Evolutionary conservation across 2,888 invertebrate genomes (phyloP).

Genomic region (Drosophila nr. perissopoda): DNA sequence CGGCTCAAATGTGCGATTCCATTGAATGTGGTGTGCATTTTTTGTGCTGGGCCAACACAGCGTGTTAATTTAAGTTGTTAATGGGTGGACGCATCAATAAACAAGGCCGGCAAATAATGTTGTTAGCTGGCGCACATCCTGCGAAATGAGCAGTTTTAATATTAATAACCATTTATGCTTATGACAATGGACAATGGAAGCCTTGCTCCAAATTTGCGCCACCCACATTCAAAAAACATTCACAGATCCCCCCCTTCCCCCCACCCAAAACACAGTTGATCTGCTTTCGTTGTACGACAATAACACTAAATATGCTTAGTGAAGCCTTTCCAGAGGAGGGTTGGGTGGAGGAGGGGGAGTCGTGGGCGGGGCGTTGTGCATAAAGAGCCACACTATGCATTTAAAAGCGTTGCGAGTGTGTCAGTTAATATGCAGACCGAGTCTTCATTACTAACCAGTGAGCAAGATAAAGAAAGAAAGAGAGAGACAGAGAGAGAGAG

Average conservation of each 20-base stretch:
- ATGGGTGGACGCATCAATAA: conserved; percentile 57
- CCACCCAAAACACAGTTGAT: conserved; percentile 6
- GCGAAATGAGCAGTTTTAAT: conserved; percentile 56
- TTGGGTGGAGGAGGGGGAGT: rapidly evolving
- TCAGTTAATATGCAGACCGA: conserved; percentile 79
- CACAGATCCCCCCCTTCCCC: neutral
- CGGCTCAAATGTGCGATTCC: conserved; percentile 67
- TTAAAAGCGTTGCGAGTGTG: conserved; percentile 67
- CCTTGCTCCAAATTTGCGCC: conserved; percentile 50
- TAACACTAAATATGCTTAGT: conserved; percentile 76
- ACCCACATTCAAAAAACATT: neutral
- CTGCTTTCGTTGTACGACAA: conserved; percentile 73
- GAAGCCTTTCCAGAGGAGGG: neutral
- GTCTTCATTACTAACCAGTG: conserved; percentile 70
- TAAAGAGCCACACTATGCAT: conserved; percentile 60
- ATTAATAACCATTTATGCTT: conserved; percentile 80
- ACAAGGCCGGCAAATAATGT: conserved; percentile 46
- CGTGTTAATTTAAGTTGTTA: conserved; percentile 42
- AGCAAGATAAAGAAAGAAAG: neutral
- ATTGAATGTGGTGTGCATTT: conserved; percentile 49
- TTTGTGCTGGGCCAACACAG: conserved; percentile 30
- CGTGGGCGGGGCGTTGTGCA: neutral
- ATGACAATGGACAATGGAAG: conserved; percentile 72
- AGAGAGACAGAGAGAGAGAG: neutral
- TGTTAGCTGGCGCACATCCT: conserved; percentile 43